Percentiles rank a stretch among this genome's conserved stretches.
phyloP scores from a whole-genome alignment of 1,140 invertebrate genomes.

The Temnothorax curvispinosus region DNA sequence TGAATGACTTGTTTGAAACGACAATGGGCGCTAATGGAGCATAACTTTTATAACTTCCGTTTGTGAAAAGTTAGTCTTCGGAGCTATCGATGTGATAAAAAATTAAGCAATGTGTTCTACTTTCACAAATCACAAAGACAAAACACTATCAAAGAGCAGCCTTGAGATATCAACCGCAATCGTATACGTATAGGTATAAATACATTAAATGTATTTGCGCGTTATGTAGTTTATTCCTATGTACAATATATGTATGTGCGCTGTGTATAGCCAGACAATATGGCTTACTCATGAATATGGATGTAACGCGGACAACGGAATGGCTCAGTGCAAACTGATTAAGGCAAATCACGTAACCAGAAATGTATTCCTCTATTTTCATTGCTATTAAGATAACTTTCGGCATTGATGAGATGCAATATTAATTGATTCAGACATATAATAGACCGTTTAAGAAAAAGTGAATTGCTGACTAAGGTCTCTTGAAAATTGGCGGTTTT shows the following conservation, averaged over 20 bases:
- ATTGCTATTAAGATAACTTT: constrained; percentile 28
- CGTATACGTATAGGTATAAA: constrained; percentile 4
- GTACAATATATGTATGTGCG: not conserved
- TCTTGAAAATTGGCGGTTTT: constrained; percentile 26
- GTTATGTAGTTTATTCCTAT: constrained; percentile 23
- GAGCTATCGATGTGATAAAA: not conserved
- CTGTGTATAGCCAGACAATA: constrained; percentile 32
- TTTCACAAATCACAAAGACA: not conserved
- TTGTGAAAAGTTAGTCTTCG: not conserved
- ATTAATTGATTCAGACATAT: constrained; percentile 20
- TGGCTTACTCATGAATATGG: constrained; percentile 46
- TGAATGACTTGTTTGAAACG: not conserved
- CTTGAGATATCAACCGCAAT: constrained; percentile 15
- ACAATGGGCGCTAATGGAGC: not conserved
- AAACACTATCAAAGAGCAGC: not conserved
- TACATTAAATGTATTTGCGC: not conserved
- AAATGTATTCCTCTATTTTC: constrained; percentile 25
- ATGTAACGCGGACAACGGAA: constrained; percentile 33
- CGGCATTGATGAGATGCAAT: not conserved
- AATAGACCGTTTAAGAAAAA: not conserved
- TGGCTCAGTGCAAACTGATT: constrained; percentile 43
- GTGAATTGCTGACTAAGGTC: constrained; percentile 1
- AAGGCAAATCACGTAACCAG: constrained; percentile 39
- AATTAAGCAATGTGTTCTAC: not conserved
- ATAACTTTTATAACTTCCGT: not conserved